Base-by-base conservation (phyloP, 2,113 vertebrate species). In the Mormyrus iriodes region DNA sequence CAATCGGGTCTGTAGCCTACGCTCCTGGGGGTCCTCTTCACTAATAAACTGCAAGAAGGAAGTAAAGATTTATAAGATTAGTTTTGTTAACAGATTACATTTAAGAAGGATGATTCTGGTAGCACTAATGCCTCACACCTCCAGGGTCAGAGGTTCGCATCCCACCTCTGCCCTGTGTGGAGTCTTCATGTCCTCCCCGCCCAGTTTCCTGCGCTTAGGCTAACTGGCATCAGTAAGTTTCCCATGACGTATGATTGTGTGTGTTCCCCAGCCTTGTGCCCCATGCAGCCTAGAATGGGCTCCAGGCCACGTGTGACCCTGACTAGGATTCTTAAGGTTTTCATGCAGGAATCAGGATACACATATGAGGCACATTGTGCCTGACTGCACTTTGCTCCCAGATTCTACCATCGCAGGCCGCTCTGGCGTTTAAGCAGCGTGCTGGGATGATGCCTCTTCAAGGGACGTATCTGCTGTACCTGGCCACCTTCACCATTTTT, bases 401-500 rank as follows among this genome's bases (percentile, higher is more conserved):
- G 61, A 44, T 82, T 17, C 39, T 42, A 82, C 7, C 46, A 10
- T 24, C 79, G 9, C 79, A 12, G 35, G 6, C 17, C 17, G 3
- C 15, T 3, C 35, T 1, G 76, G 6, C 15, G 3, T 6, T 21
- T 44, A 19, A 21, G 12, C 39, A 44, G 35, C 76, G 8, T 0
- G 15, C 2, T 3, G 1, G 39, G 31, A 5, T 21, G 13, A 2
- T 8, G 35, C 9, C 46, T 3, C 3, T 3, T 13, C 35, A 7
- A 0, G n/a, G 12, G 21, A 48, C 6, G n/a, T 3, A n/a, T 55
- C 31, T 39, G 12, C 85, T 39, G 91, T 96, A 99, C 98, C 98
- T 99, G 91, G 97, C 98, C 53, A 99, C 98, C 95, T 99, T 99
- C 86, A 99, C 98, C 98, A 99, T 99, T 95, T 99, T 98, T 92